phyloP scores from a whole-genome alignment of 2,888 invertebrate species.

The Priocnemis perturbator region DNA sequence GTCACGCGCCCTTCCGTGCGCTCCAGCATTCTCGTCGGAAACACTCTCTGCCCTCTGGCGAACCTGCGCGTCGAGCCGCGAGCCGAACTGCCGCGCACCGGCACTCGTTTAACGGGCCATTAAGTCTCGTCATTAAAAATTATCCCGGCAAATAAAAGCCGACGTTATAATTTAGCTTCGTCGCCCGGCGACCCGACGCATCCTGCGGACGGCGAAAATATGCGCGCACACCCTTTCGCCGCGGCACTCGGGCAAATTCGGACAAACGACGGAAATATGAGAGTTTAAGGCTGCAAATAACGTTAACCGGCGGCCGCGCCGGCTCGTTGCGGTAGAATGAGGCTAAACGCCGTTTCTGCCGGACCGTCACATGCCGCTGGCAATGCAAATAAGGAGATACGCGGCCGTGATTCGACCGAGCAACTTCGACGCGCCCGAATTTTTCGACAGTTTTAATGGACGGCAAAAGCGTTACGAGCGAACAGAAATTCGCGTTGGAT shows the following conservation, averaged over 20 bases:
- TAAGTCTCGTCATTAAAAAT: conserved; percentile 46
- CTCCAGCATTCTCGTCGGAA: too few species aligned
- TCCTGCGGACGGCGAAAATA: too few species aligned
- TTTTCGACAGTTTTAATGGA: too few species aligned
- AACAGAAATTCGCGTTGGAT: too few species aligned
- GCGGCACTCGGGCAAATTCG: conserved; percentile 36
- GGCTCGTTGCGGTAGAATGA: conserved; percentile 28
- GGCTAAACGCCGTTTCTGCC: conserved; percentile 37
- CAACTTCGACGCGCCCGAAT: too few species aligned
- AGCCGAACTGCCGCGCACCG: not conserved
- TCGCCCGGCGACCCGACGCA: too few species aligned
- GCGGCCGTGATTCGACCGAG: not conserved
- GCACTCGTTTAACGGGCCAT: conserved; percentile 28
- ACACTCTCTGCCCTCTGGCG: too few species aligned
- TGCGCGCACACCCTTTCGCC: too few species aligned
- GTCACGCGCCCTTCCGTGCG: too few species aligned
- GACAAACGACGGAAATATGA: conserved; percentile 47
- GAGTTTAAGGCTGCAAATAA: conserved; percentile 45
- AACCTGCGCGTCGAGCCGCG: too few species aligned
- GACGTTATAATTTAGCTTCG: too few species aligned
- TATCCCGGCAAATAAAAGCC: conserved; percentile 36
- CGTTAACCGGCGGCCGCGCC: conserved; percentile 43
- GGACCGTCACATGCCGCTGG: conserved; percentile 4
- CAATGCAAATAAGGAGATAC: conserved; percentile 37
- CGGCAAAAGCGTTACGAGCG: too few species aligned